Percentiles rank a stretch among this genome's conserved stretches.
phyloP scores from a whole-genome alignment of 2,113 vertebrate species.

The Engystomops pustulosus region DNA sequence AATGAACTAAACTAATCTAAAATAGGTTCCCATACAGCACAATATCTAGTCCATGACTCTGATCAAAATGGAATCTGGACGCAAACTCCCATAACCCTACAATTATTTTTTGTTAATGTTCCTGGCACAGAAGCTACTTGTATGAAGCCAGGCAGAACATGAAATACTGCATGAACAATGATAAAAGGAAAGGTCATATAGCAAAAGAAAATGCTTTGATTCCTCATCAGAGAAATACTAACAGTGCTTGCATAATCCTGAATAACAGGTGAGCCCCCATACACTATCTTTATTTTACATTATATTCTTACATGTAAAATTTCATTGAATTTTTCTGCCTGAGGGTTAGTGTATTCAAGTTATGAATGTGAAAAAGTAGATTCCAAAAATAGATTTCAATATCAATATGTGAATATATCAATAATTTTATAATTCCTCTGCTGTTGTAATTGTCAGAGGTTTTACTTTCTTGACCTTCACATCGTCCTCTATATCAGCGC shows the following conservation, averaged over 20 bases:
- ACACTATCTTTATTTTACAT: conserved; percentile 10
- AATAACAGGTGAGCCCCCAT: neutral
- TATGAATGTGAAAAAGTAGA: neutral
- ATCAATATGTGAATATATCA: neutral
- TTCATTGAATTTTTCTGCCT: conserved; percentile 21
- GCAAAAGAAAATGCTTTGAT: conserved; percentile 41
- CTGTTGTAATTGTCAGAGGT: neutral
- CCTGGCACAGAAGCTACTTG: too few relatives aligned
- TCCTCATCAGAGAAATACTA: neutral
- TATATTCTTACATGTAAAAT: conserved; percentile 15
- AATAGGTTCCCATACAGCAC: too few relatives aligned
- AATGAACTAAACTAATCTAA: too few relatives aligned
- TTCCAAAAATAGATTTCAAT: conserved; percentile 26
- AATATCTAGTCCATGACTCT: too few relatives aligned
- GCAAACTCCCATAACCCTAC: too few relatives aligned
- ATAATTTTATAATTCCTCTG: neutral
- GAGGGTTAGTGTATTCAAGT: neutral
- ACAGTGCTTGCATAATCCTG: neutral
- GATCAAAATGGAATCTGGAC: too few relatives aligned
- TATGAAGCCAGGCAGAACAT: neutral
- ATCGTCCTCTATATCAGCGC: too few relatives aligned
- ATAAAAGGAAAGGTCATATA: neutral
- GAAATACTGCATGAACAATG: neutral
- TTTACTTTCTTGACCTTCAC: neutral
- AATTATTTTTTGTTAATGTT: too few relatives aligned